Conservation (phyloP, 2,888 invertebrate genomes). For the Leptopilina drosophilae region DNA sequence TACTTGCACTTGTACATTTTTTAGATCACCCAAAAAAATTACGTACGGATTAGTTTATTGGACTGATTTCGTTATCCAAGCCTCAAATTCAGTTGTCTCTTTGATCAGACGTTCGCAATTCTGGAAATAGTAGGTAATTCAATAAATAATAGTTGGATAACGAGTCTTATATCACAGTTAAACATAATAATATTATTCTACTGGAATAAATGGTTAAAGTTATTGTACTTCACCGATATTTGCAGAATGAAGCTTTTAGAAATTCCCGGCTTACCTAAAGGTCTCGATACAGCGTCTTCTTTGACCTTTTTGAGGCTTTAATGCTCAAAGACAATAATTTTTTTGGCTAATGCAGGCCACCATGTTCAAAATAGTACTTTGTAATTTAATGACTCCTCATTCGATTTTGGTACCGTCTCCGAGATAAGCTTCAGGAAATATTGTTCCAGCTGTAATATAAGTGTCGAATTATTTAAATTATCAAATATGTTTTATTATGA, state of each 20-base stretch:
- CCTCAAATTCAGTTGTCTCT: slow-evolving; percentile 23
- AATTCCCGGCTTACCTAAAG: slow-evolving; percentile 21
- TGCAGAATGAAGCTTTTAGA: slow-evolving; percentile 39
- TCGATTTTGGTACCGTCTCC: not conserved
- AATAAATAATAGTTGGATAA: not conserved
- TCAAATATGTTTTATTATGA: not conserved
- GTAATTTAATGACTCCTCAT: not conserved
- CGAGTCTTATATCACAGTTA: not conserved
- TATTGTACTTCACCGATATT: slow-evolving; percentile 23
- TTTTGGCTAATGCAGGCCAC: not conserved
- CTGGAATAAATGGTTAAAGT: not conserved
- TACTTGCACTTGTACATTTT: slow-evolving; percentile 30
- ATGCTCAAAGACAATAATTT: not conserved
- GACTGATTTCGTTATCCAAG: slow-evolving; percentile 15
- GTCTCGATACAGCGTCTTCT: not conserved
- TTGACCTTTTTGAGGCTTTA: slow-evolving; percentile 3
- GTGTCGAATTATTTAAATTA: not conserved
- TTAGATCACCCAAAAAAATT: slow-evolving; percentile 34
- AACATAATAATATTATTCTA: not conserved
- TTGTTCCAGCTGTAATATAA: not conserved
- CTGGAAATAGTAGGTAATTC: slow-evolving; percentile 18
- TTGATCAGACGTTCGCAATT: slow-evolving; percentile 25
- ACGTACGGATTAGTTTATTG: slow-evolving; percentile 34
- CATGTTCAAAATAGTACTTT: not conserved
- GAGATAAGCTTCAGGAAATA: not conserved